phyloP scores from a whole-genome alignment of 2,888 invertebrate species.

The Linhomoeus sp. region DNA sequence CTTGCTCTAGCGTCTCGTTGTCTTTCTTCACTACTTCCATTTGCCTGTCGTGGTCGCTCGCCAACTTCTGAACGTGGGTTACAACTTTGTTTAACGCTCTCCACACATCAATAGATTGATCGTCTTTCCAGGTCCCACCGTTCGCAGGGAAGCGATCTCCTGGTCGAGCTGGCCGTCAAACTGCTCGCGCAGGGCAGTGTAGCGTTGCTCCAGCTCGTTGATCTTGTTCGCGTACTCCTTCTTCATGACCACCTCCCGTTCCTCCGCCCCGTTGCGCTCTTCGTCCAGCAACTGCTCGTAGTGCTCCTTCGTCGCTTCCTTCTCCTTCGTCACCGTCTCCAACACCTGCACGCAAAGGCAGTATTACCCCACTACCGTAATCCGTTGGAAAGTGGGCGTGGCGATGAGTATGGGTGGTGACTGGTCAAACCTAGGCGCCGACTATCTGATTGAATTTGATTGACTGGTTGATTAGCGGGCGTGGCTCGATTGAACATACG shows the following conservation, averaged over 20 bases:
- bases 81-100: not conserved
- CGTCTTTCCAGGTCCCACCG: no score
- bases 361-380: no score
- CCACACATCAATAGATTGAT: no score
- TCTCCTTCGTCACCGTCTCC: slow-evolving; percentile 24
- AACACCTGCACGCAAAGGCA: slow-evolving; percentile 12
- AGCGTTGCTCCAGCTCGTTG: slow-evolving; percentile 24
- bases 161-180: slow-evolving; percentile 9
- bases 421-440: no score
- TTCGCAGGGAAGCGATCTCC: slow-evolving; percentile 1
- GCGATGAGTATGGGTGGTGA: no score
- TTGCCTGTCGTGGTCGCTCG: not conserved
- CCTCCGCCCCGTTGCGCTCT: slow-evolving; percentile 14
- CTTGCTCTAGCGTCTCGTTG: slow-evolving; percentile 5
- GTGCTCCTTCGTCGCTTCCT: slow-evolving; percentile 21
- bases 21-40: not conserved
- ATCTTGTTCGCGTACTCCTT: slow-evolving; percentile 22
- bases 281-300: slow-evolving; percentile 18
- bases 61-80: slow-evolving; percentile 1
- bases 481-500: no score
- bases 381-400: no score
- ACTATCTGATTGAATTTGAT: no score
- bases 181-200: slow-evolving; percentile 19
- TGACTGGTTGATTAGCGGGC: no score
- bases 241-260: slow-evolving; percentile 21